phyloP scores from a whole-genome alignment of 1,140 invertebrate species.

The Portunus trituberculatus region DNA sequence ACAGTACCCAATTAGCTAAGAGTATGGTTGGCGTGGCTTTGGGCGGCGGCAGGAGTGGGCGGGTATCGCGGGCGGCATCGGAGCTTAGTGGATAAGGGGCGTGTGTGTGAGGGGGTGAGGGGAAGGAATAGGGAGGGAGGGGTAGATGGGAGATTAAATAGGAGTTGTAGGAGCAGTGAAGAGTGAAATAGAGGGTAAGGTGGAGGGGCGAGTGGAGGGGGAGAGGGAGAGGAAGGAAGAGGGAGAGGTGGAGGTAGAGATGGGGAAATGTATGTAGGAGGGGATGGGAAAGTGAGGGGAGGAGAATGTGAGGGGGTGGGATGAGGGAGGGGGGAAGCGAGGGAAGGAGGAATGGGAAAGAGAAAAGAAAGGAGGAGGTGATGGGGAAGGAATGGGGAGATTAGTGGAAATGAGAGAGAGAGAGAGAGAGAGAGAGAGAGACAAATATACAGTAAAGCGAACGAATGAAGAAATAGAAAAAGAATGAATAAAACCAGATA shows the following conservation, averaged over 20 bases:
- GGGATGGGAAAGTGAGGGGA: no score
- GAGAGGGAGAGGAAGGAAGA: no score
- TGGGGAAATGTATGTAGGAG: no score
- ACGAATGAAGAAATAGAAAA: no score
- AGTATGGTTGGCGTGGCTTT: not conserved
- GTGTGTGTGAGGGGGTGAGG: not conserved
- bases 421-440: no score
- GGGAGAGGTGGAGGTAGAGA: no score
- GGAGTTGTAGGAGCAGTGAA: not conserved
- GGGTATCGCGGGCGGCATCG: not conserved
- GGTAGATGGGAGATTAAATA: not conserved
- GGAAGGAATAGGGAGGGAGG: not conserved
- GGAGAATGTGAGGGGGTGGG: no score
- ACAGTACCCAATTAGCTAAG: not conserved
- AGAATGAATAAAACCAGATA: no score
- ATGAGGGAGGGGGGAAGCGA: no score
- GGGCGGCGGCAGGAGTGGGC: not conserved
- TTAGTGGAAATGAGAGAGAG: not conserved
- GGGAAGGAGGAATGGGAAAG: no score
- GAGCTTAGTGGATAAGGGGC: not conserved
- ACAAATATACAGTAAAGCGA: no score
- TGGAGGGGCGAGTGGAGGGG: not conserved
- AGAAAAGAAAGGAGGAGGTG: no score
- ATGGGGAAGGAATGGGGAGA: not conserved
- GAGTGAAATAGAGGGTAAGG: not conserved